Conservation (phyloP, 2,888 invertebrate species). For the Dasypolia templi region DNA sequence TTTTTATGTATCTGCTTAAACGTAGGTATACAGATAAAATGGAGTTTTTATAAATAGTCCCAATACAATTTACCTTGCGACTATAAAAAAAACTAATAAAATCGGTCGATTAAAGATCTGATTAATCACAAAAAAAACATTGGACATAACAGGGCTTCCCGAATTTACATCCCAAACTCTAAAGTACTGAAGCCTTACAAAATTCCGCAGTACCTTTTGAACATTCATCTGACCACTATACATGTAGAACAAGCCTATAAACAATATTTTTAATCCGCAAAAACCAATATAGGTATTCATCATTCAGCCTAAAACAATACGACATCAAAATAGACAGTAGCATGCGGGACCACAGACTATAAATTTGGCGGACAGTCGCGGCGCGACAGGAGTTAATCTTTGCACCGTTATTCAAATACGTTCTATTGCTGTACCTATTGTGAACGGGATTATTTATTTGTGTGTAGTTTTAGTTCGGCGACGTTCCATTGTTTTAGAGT, state of each 20-base stretch:
- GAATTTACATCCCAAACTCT: not conserved
- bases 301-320: slow-evolving; percentile 62
- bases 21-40: too few species aligned
- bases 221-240: not conserved
- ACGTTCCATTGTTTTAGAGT: slow-evolving; percentile 41
- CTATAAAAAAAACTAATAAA: too few species aligned
- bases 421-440: slow-evolving; percentile 42
- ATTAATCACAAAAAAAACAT: not conserved
- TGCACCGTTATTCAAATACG: slow-evolving; percentile 66
- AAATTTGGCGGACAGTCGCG: slow-evolving; percentile 64
- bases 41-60: not conserved
- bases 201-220: not conserved
- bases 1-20: too few species aligned
- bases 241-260: not conserved
- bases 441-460: slow-evolving; percentile 48
- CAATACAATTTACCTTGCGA: not conserved
- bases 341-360: slow-evolving; percentile 66
- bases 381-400: slow-evolving; percentile 63
- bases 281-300: slow-evolving; percentile 52
- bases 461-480: slow-evolving; percentile 34
- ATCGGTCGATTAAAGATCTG: not conserved
- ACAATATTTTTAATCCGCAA: slow-evolving; percentile 30
- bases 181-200: too few species aligned
- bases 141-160: not conserved
- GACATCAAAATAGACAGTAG: slow-evolving; percentile 61